Evolutionary conservation across 2,797 vertebrate genomes (phyloP).

Genomic region (Podarcis lilfordi): DNA sequence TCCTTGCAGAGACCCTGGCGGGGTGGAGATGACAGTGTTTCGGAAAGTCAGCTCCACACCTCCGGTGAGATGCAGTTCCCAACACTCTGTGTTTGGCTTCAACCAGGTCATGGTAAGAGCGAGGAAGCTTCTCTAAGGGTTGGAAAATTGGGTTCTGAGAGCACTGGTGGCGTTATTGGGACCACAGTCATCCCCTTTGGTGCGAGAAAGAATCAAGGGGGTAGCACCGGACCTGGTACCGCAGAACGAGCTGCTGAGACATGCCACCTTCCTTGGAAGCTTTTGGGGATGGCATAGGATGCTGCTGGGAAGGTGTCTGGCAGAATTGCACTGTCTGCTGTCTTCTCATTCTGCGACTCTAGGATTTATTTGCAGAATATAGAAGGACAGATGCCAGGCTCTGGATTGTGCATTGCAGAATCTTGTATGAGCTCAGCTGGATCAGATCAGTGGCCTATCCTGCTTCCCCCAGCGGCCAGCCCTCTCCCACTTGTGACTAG

Average conservation of each 20-base stretch:
- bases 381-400: background rate
- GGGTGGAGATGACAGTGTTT: constrained; percentile 93
- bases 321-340: too few relatives aligned
- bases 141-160: too few relatives aligned
- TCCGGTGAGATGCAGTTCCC: constrained; percentile 91
- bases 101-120: constrained; percentile 91
- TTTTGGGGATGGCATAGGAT: too few relatives aligned
- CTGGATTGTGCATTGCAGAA: background rate
- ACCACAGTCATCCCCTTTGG: background rate
- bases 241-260: background rate
- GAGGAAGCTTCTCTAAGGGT: background rate
- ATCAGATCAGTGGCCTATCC: background rate
- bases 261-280: background rate
- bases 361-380: background rate
- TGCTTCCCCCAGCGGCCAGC: background rate
- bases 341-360: background rate
- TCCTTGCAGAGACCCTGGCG: constrained; percentile 82
- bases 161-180: background rate
- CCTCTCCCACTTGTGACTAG: too few relatives aligned
- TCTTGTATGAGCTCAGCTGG: background rate
- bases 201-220: too few relatives aligned
- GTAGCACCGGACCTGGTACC: background rate
- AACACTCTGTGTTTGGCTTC: constrained; percentile 91
- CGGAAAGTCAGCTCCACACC: constrained; percentile 92
- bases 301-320: background rate